Base-by-base conservation (phyloP, 2,888 invertebrate species). In the Dryadula phaetusa region DNA sequence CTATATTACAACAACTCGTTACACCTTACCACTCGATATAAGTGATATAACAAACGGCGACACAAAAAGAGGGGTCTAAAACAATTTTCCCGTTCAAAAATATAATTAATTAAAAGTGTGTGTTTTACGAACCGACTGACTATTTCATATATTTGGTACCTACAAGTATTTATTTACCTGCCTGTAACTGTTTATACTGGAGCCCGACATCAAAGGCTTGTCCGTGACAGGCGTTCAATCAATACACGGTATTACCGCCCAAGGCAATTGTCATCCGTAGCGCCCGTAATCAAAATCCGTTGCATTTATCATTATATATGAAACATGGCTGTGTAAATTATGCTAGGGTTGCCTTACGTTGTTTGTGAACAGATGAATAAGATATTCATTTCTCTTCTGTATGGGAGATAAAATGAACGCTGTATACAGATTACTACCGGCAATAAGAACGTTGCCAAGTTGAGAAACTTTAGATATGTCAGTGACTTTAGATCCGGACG, bases 321-420 rank as follows among this genome's bases (percentile, higher is more conserved):
- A 60, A 42, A 12, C n/a, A 56, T 16, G 64, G 14, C 20, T 22
- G n/a, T 25, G 6, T 52, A 53, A 62, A 47, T 66, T 40, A 28
- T 54, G 34, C 20, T 22, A 14, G 28, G 28, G 52, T 44, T 61
- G 49, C 22, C 6, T 40, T 47, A 46, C 16, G 28, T 10, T 28
- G 28, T 44, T 10, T n/a, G 22, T 40, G 2, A 18, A 53, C 3
- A 34, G 8, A 2, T n/a, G 22, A 37, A 54, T 5, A 34, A 14
- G 34, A 40, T 20, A 22, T n/a, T 79, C 86, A 0, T 90, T 91
- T 73, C 42, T 90, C 3, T 88, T 89, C 73, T 92, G 91, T 72
- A 70, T 91, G 44, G 91, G 91, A 0, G 85, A 87, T 32, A 77
- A 82, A 56, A 66, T 88, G 70, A 82, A 80, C 63, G 76, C 79